Evolutionary conservation across 2,888 invertebrate species (phyloP), one percentile per base, ranked within the genome.

Genomic region (Cabera pusaria): DNA sequence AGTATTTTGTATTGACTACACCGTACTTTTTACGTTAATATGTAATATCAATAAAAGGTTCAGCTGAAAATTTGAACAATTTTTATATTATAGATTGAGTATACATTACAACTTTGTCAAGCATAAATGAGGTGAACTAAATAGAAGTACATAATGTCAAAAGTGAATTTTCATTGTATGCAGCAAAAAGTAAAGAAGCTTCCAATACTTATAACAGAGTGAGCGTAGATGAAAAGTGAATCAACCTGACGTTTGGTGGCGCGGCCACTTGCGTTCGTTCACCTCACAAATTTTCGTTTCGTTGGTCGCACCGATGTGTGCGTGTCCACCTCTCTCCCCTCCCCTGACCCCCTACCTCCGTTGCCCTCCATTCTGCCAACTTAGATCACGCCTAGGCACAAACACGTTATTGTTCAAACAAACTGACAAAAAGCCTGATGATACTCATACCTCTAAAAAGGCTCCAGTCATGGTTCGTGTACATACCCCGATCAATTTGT

Each of bases 261-360:
- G 82, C 85, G 87, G 88, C 84, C 82, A 84, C 77, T 79, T 59
- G 72, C 76, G 89, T 80, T 78, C 86, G 72, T 83, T 84, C 79
- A 87, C 83, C 88, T 80, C 77, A 80, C 87, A 80, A 88, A 89
- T 89, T 88, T 88, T 88, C 80, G 85, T 87, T 86, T 86, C 85
- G 82, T 87, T 85, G 77, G 82, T 71, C 72, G 65, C 69, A 61
- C 67, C 61, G 72, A 64, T 56, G 74, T 74, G 75, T 74, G 72
- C 73, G 69, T 72, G 64, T 56, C 56, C 50, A 56, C 56, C 55
- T 58, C 58, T 56, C 63, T 49, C 52, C 52, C 40, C 37, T 44
- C 49, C 53, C 34, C 51, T 26, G 43, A 36, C 40, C 54, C 44
- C 49, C 42, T 40, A 44, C 43, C 45, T 48, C 53, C 50, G 49